Percentiles rank a stretch among this genome's conserved stretches.
Conservation (phyloP, 2,113 vertebrate genomes). For the Panthera uncia region DNA sequence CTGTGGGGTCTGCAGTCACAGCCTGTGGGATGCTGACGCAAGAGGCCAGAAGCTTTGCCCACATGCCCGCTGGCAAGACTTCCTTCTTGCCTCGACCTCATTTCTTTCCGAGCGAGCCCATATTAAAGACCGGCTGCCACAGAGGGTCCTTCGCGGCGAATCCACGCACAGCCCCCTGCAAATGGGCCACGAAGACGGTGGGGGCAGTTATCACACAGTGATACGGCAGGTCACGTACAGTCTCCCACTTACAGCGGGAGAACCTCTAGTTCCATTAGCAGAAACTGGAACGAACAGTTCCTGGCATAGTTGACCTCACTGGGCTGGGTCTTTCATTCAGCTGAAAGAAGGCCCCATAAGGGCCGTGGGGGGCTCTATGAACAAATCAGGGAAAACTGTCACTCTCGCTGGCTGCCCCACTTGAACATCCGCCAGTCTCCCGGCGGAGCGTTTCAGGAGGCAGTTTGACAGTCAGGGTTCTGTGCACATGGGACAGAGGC, state of each 20-base stretch:
- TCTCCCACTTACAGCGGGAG: not conserved
- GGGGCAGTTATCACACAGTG: too few relatives aligned
- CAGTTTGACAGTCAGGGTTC: not conserved
- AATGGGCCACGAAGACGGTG: too few relatives aligned
- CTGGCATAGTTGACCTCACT: not conserved
- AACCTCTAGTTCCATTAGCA: too few relatives aligned
- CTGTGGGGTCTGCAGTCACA: too few relatives aligned
- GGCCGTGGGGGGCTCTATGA: not conserved
- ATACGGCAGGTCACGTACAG: rapidly evolving
- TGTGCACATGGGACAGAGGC: not conserved
- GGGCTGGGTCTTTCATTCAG: not conserved
- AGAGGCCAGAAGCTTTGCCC: not conserved
- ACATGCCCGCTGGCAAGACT: not conserved
- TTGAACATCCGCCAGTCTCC: not conserved
- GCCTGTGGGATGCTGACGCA: too few relatives aligned
- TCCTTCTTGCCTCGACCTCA: not conserved
- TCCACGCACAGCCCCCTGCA: not conserved
- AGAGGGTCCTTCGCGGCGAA: not conserved
- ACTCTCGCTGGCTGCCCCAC: not conserved
- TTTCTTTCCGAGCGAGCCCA: not conserved
- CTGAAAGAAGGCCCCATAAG: not conserved
- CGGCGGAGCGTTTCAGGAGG: not conserved
- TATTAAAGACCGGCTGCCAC: too few relatives aligned
- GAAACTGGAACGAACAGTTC: not conserved
- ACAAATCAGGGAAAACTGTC: not conserved